phyloP scores from a whole-genome alignment of 2,888 invertebrate genomes.

The Drosophila pseudotalamancana region DNA sequence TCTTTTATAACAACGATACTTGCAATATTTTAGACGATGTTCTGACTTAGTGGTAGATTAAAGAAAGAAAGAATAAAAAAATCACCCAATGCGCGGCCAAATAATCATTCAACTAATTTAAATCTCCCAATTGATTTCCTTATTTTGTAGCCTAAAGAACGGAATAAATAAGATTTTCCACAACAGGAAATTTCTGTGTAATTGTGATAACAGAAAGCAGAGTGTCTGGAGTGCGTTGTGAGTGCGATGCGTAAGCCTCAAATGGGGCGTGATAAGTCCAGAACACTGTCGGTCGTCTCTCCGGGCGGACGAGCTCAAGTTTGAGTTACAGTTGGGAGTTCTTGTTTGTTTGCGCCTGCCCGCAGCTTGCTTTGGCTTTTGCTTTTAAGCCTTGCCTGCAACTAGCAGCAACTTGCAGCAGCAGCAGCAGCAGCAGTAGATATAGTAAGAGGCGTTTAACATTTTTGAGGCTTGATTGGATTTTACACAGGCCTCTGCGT shows the following conservation, averaged over 20 bases:
- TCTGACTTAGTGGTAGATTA: no score
- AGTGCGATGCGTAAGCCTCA: conserved; percentile 65
- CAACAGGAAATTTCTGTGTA: no score
- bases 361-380: conserved; percentile 75
- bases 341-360: conserved; percentile 66
- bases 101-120: no score
- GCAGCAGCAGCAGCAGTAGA: conserved; percentile 39
- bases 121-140: no score
- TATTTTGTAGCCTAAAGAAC: no score
- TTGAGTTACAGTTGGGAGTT: conserved; percentile 4
- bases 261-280: conserved; percentile 81
- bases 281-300: conserved; percentile 45
- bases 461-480: conserved; percentile 81
- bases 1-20: no score
- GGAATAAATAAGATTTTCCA: no score
- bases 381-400: conserved; percentile 54
- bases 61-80: no score
- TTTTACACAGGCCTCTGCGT: conserved; percentile 63
- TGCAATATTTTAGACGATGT: no score
- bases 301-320: conserved; percentile 23
- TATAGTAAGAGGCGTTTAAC: conserved; percentile 64
- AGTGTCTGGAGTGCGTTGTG: neutral
- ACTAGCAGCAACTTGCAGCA: conserved; percentile 2
- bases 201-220: neutral
- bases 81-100: no score